Conservation (phyloP, 2,888 invertebrate genomes). For the Merodon equestris region DNA sequence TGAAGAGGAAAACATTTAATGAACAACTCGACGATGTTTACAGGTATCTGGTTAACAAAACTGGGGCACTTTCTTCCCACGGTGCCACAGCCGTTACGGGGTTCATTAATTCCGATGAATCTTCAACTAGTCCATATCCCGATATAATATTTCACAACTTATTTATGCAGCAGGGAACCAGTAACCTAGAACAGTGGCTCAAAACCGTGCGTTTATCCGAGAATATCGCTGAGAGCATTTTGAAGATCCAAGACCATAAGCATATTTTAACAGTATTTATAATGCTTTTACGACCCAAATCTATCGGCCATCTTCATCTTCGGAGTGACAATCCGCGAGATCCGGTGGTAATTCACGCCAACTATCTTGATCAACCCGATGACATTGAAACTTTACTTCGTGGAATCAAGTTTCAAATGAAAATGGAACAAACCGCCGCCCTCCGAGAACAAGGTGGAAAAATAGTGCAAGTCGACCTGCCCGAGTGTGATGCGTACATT, state of each 20-base stretch:
- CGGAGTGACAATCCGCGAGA: conserved; percentile 81
- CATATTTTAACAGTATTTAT: conserved; percentile 78
- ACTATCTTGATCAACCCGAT: conserved; percentile 81
- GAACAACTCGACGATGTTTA: conserved; percentile 66
- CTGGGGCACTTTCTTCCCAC: conserved; percentile 68
- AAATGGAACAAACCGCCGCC: conserved; percentile 77
- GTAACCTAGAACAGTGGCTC: background rate
- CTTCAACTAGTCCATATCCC: conserved; percentile 78
- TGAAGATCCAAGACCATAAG: conserved; percentile 58
- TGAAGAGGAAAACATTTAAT: conserved; percentile 24
- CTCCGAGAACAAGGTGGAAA: conserved; percentile 76
- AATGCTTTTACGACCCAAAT: conserved; percentile 79
- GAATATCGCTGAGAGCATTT: conserved; percentile 32
- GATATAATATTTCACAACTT: conserved; percentile 78
- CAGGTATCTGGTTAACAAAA: conserved; percentile 76
- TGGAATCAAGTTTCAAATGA: conserved; percentile 77
- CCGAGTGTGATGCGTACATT: conserved; percentile 70
- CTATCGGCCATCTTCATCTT: conserved; percentile 81
- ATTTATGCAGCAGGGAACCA: conserved; percentile 71
- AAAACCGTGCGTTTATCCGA: conserved; percentile 16
- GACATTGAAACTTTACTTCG: conserved; percentile 80
- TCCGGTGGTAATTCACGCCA: conserved; percentile 82
- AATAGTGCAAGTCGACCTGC: conserved; percentile 68
- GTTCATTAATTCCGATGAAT: conserved; percentile 80
- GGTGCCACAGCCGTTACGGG: conserved; percentile 78